These are phyloP conservation scores for Cantharis rufa DNA, from an alignment of 2,888 invertebrate species.

Conservation along the genomic window DNA sequence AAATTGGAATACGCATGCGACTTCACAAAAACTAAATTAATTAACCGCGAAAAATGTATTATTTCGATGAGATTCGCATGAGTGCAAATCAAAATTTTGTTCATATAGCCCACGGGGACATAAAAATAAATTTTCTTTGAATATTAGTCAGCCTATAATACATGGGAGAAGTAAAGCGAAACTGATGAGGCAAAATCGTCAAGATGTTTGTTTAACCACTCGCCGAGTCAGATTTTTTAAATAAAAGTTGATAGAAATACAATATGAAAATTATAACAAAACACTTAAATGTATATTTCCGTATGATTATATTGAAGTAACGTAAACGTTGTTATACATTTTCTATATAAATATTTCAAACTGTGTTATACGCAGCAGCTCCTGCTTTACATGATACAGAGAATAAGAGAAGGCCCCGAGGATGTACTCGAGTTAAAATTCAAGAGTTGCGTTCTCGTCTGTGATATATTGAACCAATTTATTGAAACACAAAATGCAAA, in stretches of 20 bases:
- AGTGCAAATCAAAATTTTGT: neutral
- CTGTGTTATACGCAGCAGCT: constrained; percentile 18
- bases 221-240: neutral
- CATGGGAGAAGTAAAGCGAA: neutral
- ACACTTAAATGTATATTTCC: neutral
- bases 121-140: neutral
- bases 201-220: neutral
- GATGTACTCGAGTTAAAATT: constrained; percentile 31
- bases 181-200: neutral
- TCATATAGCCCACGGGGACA: neutral
- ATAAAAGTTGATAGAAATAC: neutral
- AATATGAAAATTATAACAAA: neutral
- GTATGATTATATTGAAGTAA: constrained; percentile 13
- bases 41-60: neutral
- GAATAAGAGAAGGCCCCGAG: constrained; percentile 28
- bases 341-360: constrained; percentile 27
- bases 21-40: no score
- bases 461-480: constrained; percentile 32
- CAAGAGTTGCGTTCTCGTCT: constrained; percentile 28
- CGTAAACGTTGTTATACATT: constrained; percentile 15
- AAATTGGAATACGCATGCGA: no score
- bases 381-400: constrained; percentile 20
- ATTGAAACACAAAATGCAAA: constrained; percentile 32
- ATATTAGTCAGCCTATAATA: neutral
- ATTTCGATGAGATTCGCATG: neutral